phyloP scores from a whole-genome alignment of 30 jellyfish, hydroid and myxozoan species.

The Cassiopea xamachana region DNA sequence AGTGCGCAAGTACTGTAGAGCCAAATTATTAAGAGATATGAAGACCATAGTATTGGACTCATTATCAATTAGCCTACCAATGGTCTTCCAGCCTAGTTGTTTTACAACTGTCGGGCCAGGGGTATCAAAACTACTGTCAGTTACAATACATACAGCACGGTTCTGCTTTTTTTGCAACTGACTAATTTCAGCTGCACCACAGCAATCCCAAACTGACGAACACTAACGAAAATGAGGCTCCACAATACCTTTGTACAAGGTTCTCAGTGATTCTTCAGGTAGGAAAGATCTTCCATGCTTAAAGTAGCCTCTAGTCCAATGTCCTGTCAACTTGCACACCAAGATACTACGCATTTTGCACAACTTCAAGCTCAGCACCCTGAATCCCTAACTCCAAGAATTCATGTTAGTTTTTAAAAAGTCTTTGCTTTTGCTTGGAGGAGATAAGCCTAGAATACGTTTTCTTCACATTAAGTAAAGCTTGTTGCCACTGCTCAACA shows the following conservation, averaged over 20 bases:
- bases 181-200: constrained; percentile 21
- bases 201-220: constrained; percentile 38
- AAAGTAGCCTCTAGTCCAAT: not conserved
- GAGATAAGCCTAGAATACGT: constrained; percentile 39
- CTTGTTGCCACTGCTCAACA: not conserved
- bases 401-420: constrained; percentile 17
- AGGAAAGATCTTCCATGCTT: constrained; percentile 10
- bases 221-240: constrained; percentile 47
- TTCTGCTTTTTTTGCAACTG: constrained; percentile 11
- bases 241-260: constrained; percentile 47
- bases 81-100: constrained; percentile 26
- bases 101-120: not conserved
- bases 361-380: not conserved
- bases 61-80: constrained; percentile 1
- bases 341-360: not conserved
- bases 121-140: constrained; percentile 24
- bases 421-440: constrained; percentile 27
- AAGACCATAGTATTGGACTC: constrained; percentile 18
- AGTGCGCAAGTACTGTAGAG: not conserved
- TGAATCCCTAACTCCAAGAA: constrained; percentile 13
- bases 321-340: not conserved
- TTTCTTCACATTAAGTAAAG: constrained; percentile 21
- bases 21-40: constrained; percentile 21
- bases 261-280: constrained; percentile 1
- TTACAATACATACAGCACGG: constrained; percentile 36